Evolutionary conservation across 37 sponge, comb jelly and placozoan genomes (phyloP).

Genomic region (Tethya wilhelma): DNA sequence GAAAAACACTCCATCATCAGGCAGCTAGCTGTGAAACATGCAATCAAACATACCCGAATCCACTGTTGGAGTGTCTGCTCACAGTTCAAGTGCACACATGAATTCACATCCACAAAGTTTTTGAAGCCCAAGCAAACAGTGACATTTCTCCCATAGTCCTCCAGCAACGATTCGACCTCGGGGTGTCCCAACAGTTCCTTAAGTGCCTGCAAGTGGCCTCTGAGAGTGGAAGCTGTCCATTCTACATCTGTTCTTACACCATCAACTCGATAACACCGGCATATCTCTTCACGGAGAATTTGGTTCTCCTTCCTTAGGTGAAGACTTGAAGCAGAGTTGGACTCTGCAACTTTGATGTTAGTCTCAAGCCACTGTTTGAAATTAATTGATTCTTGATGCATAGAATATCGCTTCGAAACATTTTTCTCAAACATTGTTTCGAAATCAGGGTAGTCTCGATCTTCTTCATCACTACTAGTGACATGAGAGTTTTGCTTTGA

Average conservation of each 20-base stretch:
- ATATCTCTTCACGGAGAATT: background rate
- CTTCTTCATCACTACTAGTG: background rate
- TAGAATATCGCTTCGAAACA: background rate
- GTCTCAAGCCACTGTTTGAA: background rate
- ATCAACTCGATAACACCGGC: background rate
- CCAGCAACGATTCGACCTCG: background rate
- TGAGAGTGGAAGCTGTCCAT: constrained; percentile 12
- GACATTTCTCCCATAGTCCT: background rate
- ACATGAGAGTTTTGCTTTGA: background rate
- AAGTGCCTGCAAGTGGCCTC: background rate
- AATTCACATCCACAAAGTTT: background rate
- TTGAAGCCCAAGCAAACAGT: background rate
- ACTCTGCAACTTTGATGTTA: background rate
- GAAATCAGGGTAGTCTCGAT: background rate
- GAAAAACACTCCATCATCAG: no score
- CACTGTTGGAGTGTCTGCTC: constrained; percentile 7
- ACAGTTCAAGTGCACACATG: background rate
- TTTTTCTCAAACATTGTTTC: background rate
- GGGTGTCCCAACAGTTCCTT: background rate
- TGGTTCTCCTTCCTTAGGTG: background rate
- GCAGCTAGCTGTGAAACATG: no score
- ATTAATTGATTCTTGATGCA: background rate
- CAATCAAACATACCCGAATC: no score
- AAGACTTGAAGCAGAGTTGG: background rate
- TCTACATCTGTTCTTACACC: background rate